Base-by-base conservation (phyloP, 2,797 vertebrate species). In the Manis pentadactyla region DNA sequence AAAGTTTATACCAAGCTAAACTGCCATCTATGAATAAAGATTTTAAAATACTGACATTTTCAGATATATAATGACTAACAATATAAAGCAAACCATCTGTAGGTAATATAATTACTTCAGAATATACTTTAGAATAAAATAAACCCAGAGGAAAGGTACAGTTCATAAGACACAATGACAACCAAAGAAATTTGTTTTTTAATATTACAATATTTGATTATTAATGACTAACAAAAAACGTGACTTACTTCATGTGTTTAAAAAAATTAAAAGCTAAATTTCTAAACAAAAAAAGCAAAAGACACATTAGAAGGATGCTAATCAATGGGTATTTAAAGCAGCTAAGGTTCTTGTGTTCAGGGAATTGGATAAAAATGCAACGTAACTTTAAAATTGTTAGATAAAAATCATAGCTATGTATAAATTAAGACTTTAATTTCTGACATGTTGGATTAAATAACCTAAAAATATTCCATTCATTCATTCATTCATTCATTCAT, bases 211-310 rank as follows among this genome's bases (percentile, higher is more conserved):
- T 39, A 77, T 49, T 49, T 94, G 83, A 84, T 93, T 91, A 86
- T 21, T 84, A 74, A 66, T 68, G 25, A 78, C 29, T 39, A 66
- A 12, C 59, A 78, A 69, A 78, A 86, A 31, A 13, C 10, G 0
- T 64, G 82, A 86, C 13, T 55, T 27, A 92, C 63, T 86, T 64
- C 51, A 51, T 21, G n/a, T 79, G 13, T 25, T 88, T 81, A 53
- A 42, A n/a, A 78, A 92, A 88, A n/a, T 61, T 3, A 29, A 88
- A 79, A 89, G 88, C 29, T 27, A 42, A 92, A 95, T n/a, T 85
- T 84, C n/a, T 92, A 55, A 34, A 63, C 19, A 85, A 84, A 5
- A 75, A 75, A 92, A 93, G 23, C 18, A 11, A 87, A 2, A 68
- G 39, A 69, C 49, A 59, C 10, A 53, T 13, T 17, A 85, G 57